These are phyloP conservation scores for Sinohyriopsis cumingii DNA, from an alignment of 2,888 invertebrate species.

Conservation along the genomic window DNA sequence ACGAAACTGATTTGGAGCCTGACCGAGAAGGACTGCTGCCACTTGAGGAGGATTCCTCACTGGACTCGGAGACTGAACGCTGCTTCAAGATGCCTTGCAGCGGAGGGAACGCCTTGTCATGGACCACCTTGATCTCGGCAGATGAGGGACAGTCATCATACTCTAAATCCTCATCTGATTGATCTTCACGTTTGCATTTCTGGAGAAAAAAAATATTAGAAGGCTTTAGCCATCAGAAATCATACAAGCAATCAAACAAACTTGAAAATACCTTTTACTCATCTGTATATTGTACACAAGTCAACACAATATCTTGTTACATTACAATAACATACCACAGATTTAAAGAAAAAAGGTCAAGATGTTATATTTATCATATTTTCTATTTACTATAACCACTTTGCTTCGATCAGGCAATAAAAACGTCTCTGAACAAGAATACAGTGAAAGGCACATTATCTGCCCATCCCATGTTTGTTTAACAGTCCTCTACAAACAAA, in stretches of 20 bases:
- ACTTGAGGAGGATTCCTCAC: constrained; percentile 64
- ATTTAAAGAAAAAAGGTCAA: too few relatives aligned
- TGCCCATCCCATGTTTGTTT: too few relatives aligned
- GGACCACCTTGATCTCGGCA: constrained; percentile 61
- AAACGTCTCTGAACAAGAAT: too few relatives aligned
- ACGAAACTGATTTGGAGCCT: constrained; percentile 59
- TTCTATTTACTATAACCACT: not conserved
- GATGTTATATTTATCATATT: too few relatives aligned
- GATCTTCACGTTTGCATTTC: constrained; percentile 14
- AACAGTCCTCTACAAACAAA: too few relatives aligned
- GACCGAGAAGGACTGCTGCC: constrained; percentile 17
- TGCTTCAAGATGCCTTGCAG: constrained; percentile 67
- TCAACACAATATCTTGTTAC: too few relatives aligned
- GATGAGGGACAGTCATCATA: constrained; percentile 45
- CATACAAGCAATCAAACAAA: too few relatives aligned
- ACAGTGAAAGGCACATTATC: too few relatives aligned
- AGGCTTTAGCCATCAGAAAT: not conserved
- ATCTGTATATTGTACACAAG: too few relatives aligned
- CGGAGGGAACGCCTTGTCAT: constrained; percentile 47
- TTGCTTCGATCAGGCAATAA: too few relatives aligned
- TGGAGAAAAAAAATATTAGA: constrained; percentile 6
- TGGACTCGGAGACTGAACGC: constrained; percentile 75
- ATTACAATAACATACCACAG: too few relatives aligned
- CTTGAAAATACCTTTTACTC: too few relatives aligned
- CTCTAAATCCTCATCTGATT: constrained; percentile 42